Percentiles rank a stretch among this genome's conserved stretches.
phyloP scores from a whole-genome alignment of 1,140 invertebrate species.

The Diuraphis noxia region DNA sequence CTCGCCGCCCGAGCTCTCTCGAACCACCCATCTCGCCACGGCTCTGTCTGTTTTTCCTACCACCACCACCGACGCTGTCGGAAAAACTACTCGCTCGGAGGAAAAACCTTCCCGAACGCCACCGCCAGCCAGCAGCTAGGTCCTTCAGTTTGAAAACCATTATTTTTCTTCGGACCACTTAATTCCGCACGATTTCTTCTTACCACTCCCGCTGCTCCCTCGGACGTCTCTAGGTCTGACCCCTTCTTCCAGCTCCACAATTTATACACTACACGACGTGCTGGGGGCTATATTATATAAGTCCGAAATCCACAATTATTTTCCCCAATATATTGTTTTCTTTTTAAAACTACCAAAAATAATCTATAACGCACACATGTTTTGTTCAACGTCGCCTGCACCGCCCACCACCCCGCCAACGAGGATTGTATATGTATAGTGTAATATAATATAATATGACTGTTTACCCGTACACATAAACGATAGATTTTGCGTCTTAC shows the following conservation, averaged over 20 bases:
- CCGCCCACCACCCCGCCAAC: no score
- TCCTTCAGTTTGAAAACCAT: conserved; percentile 16
- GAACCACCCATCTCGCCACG: background rate
- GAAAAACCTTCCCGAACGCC: background rate
- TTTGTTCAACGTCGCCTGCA: background rate
- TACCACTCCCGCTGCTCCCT: background rate
- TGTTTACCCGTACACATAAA: background rate
- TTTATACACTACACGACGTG: background rate
- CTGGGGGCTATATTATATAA: background rate
- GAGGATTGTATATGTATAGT: no score
- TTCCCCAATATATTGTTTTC: background rate
- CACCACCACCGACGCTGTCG: background rate
- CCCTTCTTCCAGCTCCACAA: background rate
- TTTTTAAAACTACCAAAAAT: background rate
- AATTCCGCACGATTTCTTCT: conserved; percentile 31
- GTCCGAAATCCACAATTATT: background rate
- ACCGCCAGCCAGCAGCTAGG: background rate
- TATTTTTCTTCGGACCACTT: conserved; percentile 39
- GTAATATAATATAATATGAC: background rate
- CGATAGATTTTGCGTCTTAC: background rate
- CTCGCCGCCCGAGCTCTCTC: background rate
- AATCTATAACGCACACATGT: background rate
- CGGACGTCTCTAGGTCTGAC: background rate
- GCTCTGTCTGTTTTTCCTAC: background rate
- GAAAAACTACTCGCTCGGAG: conserved; percentile 15